Base-by-base conservation (phyloP, 2,888 invertebrate genomes). In the Encarsia formosa region DNA sequence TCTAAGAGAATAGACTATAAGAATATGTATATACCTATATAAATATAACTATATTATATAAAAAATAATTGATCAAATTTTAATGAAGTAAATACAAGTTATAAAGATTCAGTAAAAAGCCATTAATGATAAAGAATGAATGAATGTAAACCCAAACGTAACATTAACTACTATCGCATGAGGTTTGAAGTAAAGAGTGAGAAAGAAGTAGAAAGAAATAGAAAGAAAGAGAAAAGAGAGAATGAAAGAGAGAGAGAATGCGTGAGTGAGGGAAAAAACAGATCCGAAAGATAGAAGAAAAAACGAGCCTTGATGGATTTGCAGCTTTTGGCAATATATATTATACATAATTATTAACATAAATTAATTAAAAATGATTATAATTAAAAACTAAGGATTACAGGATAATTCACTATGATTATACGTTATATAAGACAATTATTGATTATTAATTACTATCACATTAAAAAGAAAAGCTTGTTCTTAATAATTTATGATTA, bases 1-100 rank as follows among this genome's bases (percentile, higher is more conserved):
- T 47, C 50, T 53, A 52, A 49, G 34, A n/a, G 50, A 52, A 45
- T 47, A 50, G 47, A 44, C 47, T 56, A 53, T 56, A 56, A 50
- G 56, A 56, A 56, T 56, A 53, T 56, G 56, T 56, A 56, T 56
- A 56, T 56, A 56, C 56, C 56, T 56, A 56, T 56, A 56, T 53
- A 56, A 56, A 56, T 56, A 56, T 46, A 56, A 52, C 46, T 53
- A 56, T 56, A 52, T 46, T 48, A 53, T 50, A 54, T 45, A 49
- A 49, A 50, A 40, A 46, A 54, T 54, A 54, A 50, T 50, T 54
- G 43, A 50, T 48, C 39, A 26, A 50, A 26, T 26, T 8, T 50
- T 50, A 54, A 50, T 46, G 39, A 49, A 41, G 43, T 44, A 26
- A 44, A 35, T 34, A 34, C 26, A 38, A 35, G 24, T 26, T 34